These are phyloP conservation scores for Pilophorus perplexus DNA, from an alignment of 2,888 invertebrate species.

Conservation along the genomic window DNA sequence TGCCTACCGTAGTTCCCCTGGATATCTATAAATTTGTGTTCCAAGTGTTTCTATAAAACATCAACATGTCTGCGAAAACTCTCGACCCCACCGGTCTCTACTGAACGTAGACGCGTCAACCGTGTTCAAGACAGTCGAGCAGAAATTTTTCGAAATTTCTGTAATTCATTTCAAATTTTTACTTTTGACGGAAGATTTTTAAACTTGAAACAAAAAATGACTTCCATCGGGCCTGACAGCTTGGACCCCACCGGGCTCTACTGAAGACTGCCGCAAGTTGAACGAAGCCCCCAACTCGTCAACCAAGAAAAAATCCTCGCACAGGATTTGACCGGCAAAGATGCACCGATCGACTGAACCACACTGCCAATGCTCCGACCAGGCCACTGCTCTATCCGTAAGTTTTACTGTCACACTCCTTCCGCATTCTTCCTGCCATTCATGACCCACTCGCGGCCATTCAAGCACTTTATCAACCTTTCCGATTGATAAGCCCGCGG, in stretches of 20 bases:
- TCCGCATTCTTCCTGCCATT: slow-evolving; percentile 17
- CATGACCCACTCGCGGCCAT: slow-evolving; percentile 1
- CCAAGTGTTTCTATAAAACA: background rate
- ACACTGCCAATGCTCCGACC: slow-evolving; percentile 38
- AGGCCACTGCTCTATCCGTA: slow-evolving; percentile 31
- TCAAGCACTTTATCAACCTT: background rate
- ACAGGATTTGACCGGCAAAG: background rate
- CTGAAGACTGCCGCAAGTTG: slow-evolving; percentile 23
- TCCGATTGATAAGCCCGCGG: background rate
- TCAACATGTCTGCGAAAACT: slow-evolving; percentile 35
- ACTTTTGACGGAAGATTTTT: background rate
- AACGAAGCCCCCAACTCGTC: no score
- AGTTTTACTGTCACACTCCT: slow-evolving; percentile 11
- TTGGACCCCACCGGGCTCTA: slow-evolving; percentile 40
- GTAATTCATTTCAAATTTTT: slow-evolving; percentile 14
- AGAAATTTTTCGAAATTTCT: no score
- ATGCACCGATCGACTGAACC: slow-evolving; percentile 36
- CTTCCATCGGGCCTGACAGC: slow-evolving; percentile 34
- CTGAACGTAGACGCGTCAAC: slow-evolving; percentile 6
- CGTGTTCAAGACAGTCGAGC: no score
- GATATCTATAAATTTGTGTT: slow-evolving; percentile 13
- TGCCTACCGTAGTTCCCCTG: background rate
- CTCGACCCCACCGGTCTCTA: slow-evolving; percentile 40
- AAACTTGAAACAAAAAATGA: slow-evolving; percentile 13
- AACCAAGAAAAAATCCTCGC: no score